A percentile compares a stretch with the other conserved stretches of the same genome.
phyloP scores from a whole-genome alignment of 2,888 invertebrate genomes.

The Gastrophysa polygoni region DNA sequence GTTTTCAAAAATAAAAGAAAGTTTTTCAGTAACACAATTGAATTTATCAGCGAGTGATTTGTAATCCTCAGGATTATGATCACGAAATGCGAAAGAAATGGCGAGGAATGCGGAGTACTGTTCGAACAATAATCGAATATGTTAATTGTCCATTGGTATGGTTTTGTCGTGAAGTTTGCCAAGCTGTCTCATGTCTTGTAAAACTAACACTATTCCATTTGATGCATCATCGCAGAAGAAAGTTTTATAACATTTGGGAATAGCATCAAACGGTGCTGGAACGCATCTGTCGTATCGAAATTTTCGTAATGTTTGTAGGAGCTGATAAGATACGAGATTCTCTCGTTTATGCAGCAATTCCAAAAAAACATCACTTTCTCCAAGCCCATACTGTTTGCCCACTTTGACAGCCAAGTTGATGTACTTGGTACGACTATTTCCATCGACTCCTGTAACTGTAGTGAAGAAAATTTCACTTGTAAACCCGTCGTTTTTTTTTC shows the following conservation, averaged over 20 bases:
- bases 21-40: not conserved
- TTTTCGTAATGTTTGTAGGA: not conserved
- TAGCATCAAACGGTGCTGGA: not conserved
- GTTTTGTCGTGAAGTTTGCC: not conserved
- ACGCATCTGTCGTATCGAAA: not conserved
- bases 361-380: not conserved
- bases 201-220: not conserved
- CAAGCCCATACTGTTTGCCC: not conserved
- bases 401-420: not conserved
- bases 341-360: not conserved
- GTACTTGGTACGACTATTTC: not conserved
- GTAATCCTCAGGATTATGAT: constrained; percentile 24
- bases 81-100: constrained; percentile 29
- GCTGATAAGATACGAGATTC: not conserved
- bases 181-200: not conserved
- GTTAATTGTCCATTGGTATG: constrained; percentile 19
- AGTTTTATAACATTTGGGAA: not conserved
- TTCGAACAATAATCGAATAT: constrained; percentile 27
- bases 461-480: not conserved
- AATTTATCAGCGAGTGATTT: not conserved
- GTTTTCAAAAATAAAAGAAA: not conserved
- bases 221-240: not conserved
- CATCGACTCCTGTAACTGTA: not conserved
- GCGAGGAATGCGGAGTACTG: constrained; percentile 34
- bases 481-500: not conserved